Evolutionary conservation across 1,140 invertebrate species (phyloP), one percentile per base, ranked within the genome.

Genomic region (Brachystomella parvula): DNA sequence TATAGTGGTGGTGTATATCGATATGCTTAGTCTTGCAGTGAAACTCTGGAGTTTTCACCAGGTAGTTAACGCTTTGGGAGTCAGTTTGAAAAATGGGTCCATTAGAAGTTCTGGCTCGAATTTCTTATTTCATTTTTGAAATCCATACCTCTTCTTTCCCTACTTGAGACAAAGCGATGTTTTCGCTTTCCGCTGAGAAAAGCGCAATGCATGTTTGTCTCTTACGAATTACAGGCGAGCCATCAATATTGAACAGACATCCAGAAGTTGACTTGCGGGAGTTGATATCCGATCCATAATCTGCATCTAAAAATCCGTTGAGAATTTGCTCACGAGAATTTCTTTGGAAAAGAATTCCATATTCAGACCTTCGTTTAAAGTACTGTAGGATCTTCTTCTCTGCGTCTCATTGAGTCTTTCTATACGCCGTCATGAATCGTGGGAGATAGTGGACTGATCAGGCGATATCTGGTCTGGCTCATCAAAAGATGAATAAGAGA

Each of bases 1-100:
- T 72, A 49, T 75, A 77, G 66, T 77, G 76, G 65, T 76, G 74
- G 26, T 71, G 68, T 0, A 79, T 67, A 39, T 78, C 76, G 49
- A 78, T 78, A 64, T 78, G 77, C 59, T 79, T 79, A 0, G 74
- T 76, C 47, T 76, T 68, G 44, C 66, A 63, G 56, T 77, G 74
- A 31, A 70, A 75, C 28, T 77, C 72, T 44, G 73, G 74, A 63
- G 77, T 77, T 66, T 74, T 63, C 15, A 67, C 73, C n/a, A 77
- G 47, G 53, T 75, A 69, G 28, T 76, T 71, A 6, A 76, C 75
- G 60, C 77, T 73, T 67, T 76, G 75, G 44, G 75, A 74, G 57
- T 76, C 75, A 2, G 32, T 58, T 1, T 39, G 33, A 2, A 63
- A n/a, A n/a, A n/a, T n/a, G n/a, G n/a, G n/a, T n/a, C n/a, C n/a